Conservation (phyloP, 2,797 vertebrate species). For the Pseudochaenichthys georgianus region DNA sequence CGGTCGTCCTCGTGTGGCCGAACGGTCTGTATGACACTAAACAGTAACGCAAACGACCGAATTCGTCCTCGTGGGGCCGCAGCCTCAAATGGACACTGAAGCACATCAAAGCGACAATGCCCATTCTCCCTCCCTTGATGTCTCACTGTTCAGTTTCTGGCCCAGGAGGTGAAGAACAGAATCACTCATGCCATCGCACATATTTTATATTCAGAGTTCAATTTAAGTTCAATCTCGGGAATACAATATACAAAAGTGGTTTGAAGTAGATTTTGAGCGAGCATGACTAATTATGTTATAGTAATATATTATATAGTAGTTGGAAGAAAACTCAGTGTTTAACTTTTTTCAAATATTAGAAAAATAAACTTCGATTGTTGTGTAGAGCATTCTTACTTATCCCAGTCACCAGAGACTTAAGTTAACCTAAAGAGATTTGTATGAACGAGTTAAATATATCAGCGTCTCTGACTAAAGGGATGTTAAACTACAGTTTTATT, state of each 20-base stretch:
- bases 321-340: background rate
- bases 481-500: constrained; percentile 42
- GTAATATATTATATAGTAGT: no score
- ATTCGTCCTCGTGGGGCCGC: no score
- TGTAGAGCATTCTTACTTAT: constrained; percentile 13
- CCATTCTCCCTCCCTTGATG: constrained; percentile 46
- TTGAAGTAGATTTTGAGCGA: constrained; percentile 23
- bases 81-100: constrained; percentile 35
- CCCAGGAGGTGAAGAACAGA: constrained; percentile 40
- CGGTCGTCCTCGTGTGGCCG: no score
- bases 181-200: constrained; percentile 50
- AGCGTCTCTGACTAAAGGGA: constrained; percentile 14
- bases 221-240: constrained; percentile 64
- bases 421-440: constrained; percentile 26
- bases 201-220: constrained; percentile 65
- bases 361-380: constrained; percentile 18
- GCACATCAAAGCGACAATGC: constrained; percentile 19
- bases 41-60: no score
- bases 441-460: constrained; percentile 19
- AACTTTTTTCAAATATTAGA: constrained; percentile 10
- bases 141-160: constrained; percentile 52
- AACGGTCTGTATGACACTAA: no score
- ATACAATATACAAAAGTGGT: constrained; percentile 21
- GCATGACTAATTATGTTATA: background rate
- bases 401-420: constrained; percentile 10